Evolutionary conservation across 92 coral and sea anemone genomes (phyloP).

Genomic region (Montipora capitata): DNA sequence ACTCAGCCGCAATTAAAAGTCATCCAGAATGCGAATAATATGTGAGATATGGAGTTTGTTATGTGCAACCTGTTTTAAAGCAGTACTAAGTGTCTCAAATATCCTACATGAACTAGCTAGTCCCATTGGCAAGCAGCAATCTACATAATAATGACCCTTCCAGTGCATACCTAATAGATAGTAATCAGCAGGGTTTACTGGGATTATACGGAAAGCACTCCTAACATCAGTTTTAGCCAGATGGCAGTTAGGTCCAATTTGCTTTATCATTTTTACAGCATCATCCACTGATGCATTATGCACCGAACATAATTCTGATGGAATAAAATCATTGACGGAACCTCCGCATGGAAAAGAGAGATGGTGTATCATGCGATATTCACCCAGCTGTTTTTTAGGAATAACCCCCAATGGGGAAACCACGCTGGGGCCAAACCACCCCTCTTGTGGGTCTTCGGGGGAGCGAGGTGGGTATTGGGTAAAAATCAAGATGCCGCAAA

Average conservation of each 20-base stretch:
- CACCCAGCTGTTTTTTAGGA: slow-evolving; percentile 49
- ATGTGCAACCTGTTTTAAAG: slow-evolving; percentile 23
- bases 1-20: slow-evolving; percentile 25
- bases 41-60: slow-evolving; percentile 4
- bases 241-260: slow-evolving; percentile 4
- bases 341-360: slow-evolving; percentile 22
- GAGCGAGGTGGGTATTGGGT: no score
- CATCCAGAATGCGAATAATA: slow-evolving; percentile 18
- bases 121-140: slow-evolving; percentile 59
- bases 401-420: slow-evolving; percentile 67
- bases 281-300: slow-evolving; percentile 36
- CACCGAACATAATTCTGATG: slow-evolving; percentile 18
- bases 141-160: slow-evolving; percentile 5
- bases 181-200: not conserved
- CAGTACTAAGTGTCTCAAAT: slow-evolving; percentile 2
- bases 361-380: slow-evolving; percentile 23
- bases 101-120: slow-evolving; percentile 37
- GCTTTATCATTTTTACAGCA: slow-evolving; percentile 19
- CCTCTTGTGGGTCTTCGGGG: no score
- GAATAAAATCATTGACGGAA: slow-evolving; percentile 19
- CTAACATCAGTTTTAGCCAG: slow-evolving; percentile 44
- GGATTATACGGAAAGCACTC: slow-evolving; percentile 9
- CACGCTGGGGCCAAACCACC: no score
- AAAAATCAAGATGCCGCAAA: no score
- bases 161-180: slow-evolving; percentile 1